These are phyloP conservation scores for Limnothrissa miodon DNA, from an alignment of 2,113 vertebrate species.

Conservation along the genomic window DNA sequence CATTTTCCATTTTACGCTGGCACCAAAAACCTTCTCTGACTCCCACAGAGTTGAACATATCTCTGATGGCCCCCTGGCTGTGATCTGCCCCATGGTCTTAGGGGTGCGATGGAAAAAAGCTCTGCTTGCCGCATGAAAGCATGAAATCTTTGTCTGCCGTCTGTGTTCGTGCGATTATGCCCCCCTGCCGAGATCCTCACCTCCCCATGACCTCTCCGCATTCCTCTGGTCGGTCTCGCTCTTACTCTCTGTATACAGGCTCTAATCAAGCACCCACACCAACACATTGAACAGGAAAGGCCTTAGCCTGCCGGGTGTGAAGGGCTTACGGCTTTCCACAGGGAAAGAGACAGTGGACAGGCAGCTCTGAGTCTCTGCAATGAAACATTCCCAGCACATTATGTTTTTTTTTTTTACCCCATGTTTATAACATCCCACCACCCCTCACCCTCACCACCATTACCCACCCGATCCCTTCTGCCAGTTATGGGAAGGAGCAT, in stretches of 20 bases:
- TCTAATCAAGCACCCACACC: conserved; percentile 47
- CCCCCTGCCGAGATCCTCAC: conserved; percentile 38
- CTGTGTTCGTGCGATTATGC: neutral
- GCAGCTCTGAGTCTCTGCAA: neutral
- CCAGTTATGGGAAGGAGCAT: neutral
- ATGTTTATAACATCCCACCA: neutral
- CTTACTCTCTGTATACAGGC: conserved; percentile 23
- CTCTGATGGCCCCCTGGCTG: neutral
- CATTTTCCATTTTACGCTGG: too few species aligned
- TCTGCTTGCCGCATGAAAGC: neutral
- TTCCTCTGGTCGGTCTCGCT: conserved; percentile 22
- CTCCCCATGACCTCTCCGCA: conserved; percentile 35
- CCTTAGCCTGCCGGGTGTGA: neutral
- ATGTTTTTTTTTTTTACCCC: too few species aligned
- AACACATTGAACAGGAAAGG: conserved; percentile 29
- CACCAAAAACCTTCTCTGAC: neutral
- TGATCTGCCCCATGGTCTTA: neutral
- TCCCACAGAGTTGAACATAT: neutral
- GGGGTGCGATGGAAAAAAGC: neutral
- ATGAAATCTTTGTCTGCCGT: neutral
- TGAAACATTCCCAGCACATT: neutral
- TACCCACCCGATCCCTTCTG: neutral
- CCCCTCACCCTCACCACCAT: neutral
- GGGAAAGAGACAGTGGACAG: neutral
- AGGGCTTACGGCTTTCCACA: too few species aligned